phyloP scores from a whole-genome alignment of 2,113 vertebrate species.

The Erinaceus europaeus region DNA sequence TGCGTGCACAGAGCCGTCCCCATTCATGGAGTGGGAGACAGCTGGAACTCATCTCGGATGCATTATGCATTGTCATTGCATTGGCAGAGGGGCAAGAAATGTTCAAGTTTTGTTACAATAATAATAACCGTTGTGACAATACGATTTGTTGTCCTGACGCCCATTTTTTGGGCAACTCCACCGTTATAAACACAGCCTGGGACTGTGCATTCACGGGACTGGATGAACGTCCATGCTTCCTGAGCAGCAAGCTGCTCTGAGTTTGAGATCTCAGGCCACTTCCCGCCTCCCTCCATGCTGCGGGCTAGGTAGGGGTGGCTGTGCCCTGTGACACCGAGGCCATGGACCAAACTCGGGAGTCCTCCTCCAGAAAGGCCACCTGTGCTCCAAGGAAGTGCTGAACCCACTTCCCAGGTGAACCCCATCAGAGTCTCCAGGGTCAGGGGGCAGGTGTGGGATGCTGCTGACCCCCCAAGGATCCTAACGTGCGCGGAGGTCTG shows the following conservation, averaged over 20 bases:
- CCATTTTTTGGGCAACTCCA: conserved; percentile 72
- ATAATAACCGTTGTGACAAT: conserved; percentile 77
- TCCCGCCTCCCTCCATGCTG: background rate
- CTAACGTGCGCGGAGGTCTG: too few relatives aligned
- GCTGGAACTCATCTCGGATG: conserved; percentile 74
- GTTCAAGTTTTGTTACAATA: conserved; percentile 77
- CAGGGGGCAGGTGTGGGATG: too few relatives aligned
- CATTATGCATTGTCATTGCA: conserved; percentile 77
- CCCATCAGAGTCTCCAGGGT: too few relatives aligned
- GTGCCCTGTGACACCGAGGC: too few relatives aligned
- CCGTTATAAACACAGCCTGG: conserved; percentile 75
- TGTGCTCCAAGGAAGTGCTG: background rate
- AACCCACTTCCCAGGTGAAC: background rate
- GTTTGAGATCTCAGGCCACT: background rate
- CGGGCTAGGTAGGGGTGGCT: accelerated
- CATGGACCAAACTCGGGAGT: too few relatives aligned
- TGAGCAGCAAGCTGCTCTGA: background rate
- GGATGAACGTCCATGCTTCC: conserved; percentile 4
- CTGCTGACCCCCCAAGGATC: too few relatives aligned
- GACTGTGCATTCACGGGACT: conserved; percentile 68
- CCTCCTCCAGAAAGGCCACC: too few relatives aligned
- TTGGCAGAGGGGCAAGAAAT: conserved; percentile 73
- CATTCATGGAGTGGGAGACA: conserved; percentile 71
- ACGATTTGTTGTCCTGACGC: conserved; percentile 75
- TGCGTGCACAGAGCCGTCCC: conserved; percentile 41